These are phyloP conservation scores for Pandemis corylana DNA, from an alignment of 2,888 invertebrate genomes.

Conservation along the genomic window DNA sequence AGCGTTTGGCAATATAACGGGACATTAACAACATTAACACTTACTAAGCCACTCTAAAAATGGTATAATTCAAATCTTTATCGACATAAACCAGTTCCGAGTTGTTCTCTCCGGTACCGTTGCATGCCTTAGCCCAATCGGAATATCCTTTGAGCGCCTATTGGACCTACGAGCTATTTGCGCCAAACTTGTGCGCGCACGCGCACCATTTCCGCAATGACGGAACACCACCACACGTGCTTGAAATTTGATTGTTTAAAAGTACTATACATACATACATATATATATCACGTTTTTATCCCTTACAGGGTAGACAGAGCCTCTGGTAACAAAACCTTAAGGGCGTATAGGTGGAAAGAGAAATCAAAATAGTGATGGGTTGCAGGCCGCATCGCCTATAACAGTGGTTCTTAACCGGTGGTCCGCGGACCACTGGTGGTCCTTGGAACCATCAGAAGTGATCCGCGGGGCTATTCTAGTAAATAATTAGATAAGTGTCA, in stretches of 20 bases:
- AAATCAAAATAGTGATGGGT: no score
- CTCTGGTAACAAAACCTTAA: no score
- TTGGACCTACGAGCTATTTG: constrained; percentile 54
- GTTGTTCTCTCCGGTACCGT: constrained; percentile 5
- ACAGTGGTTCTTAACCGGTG: no score
- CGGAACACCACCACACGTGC: constrained; percentile 44
- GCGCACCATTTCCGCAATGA: constrained; percentile 62
- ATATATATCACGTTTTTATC: no score
- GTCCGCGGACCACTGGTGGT: no score
- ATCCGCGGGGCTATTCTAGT: no score
- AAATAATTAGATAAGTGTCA: no score
- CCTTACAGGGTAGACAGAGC: not conserved
- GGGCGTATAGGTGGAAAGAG: no score
- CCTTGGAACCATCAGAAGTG: no score
- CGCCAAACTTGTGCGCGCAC: constrained; percentile 59
- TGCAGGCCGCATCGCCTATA: no score
- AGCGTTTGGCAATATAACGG: not conserved
- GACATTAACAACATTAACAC: not conserved
- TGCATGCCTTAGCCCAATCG: constrained; percentile 13
- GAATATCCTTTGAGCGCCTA: not conserved
- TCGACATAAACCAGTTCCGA: not conserved
- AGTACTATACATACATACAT: not conserved
- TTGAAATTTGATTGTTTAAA: constrained; percentile 6
- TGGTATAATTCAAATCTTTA: not conserved
- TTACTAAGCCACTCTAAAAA: not conserved